phyloP scores from a whole-genome alignment of 2,888 invertebrate species.

The Yponomeuta evonymella region DNA sequence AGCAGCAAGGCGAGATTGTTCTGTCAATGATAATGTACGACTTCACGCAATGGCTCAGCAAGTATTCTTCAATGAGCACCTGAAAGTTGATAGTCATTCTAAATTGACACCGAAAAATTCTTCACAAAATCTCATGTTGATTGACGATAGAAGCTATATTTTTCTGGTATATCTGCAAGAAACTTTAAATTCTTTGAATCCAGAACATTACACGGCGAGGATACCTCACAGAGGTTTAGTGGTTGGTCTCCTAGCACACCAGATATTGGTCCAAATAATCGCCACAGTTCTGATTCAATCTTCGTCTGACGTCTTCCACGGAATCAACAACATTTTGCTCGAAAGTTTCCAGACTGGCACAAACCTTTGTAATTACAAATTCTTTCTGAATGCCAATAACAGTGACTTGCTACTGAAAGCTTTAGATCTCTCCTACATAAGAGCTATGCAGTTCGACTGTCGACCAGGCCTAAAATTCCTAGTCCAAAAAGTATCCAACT shows the following conservation, averaged over 20 bases:
- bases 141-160: slow-evolving; percentile 91
- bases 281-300: slow-evolving; percentile 90
- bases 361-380: slow-evolving; percentile 61
- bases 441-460: slow-evolving; percentile 91
- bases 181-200: slow-evolving; percentile 81
- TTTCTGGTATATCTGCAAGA: slow-evolving; percentile 90
- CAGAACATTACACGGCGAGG: slow-evolving; percentile 86
- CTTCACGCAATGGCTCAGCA: slow-evolving; percentile 93
- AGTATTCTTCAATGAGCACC: slow-evolving; percentile 81
- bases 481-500: slow-evolving; percentile 92
- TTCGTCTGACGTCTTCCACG: slow-evolving; percentile 77
- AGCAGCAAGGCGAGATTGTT: slow-evolving; percentile 91
- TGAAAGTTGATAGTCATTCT: slow-evolving; percentile 49
- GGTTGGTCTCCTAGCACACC: slow-evolving; percentile 92
- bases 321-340: slow-evolving; percentile 77
- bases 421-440: slow-evolving; percentile 87
- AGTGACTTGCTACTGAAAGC: slow-evolving; percentile 84
- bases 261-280: slow-evolving; percentile 93
- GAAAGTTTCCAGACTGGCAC: slow-evolving; percentile 67
- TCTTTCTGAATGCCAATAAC: slow-evolving; percentile 76
- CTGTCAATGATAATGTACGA: slow-evolving; percentile 87
- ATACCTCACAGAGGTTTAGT: slow-evolving; percentile 92
- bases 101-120: slow-evolving; percentile 56
- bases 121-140: slow-evolving; percentile 68
- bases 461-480: slow-evolving; percentile 95